A percentile compares a stretch with the other conserved stretches of the same genome.
Conservation (phyloP, 1,140 invertebrate species). For the Oedothorax gibbosus region DNA sequence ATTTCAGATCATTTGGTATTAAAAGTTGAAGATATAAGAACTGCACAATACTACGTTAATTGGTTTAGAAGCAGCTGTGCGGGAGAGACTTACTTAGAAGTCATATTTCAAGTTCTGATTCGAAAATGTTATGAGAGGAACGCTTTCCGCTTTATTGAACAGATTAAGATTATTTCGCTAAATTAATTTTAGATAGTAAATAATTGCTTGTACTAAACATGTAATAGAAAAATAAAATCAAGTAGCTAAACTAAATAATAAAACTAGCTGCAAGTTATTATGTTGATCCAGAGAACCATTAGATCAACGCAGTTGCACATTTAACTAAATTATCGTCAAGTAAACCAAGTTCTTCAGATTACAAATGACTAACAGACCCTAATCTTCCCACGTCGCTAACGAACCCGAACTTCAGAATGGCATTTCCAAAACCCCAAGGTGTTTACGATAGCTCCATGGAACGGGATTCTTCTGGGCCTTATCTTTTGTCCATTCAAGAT, state of each 20-base stretch:
- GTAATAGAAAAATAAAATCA: no score
- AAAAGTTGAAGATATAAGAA: not conserved
- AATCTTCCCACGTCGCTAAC: no score
- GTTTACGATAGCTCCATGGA: not conserved
- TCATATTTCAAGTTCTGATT: not conserved
- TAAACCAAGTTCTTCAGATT: no score
- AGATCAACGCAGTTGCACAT: no score
- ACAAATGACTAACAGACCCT: no score
- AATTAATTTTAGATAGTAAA: not conserved
- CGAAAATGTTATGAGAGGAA: not conserved
- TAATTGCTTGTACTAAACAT: no score
- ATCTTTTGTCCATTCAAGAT: not conserved
- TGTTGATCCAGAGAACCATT: no score
- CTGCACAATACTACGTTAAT: not conserved
- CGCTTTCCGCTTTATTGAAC: not conserved
- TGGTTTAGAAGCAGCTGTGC: not conserved
- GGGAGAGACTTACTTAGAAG: not conserved
- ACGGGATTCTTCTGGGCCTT: not conserved
- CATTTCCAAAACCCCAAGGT: no score
- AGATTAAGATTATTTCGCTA: not conserved
- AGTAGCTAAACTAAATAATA: no score
- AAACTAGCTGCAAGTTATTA: no score
- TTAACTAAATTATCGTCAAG: no score
- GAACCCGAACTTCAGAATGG: no score
- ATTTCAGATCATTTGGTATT: not conserved